Conservation (phyloP, 2,113 vertebrate genomes). For the Pachyramphus minor region DNA sequence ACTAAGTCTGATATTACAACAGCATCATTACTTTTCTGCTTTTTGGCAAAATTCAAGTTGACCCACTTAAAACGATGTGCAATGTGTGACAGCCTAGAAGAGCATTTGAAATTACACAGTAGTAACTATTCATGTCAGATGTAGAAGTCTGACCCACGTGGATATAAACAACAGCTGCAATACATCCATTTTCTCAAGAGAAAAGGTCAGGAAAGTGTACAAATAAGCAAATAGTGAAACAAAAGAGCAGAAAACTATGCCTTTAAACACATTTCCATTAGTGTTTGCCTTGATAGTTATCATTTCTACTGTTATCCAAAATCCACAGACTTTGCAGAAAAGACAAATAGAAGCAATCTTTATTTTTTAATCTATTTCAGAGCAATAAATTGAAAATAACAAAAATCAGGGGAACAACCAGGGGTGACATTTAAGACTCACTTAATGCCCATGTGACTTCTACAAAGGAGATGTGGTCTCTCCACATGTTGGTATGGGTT, state of each 20-base stretch:
- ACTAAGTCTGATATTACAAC: neutral
- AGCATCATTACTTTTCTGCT: neutral
- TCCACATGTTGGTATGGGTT: neutral
- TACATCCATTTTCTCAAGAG: neutral
- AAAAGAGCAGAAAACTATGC: neutral
- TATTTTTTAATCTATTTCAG: neutral
- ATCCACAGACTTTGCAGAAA: neutral
- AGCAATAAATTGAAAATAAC: neutral
- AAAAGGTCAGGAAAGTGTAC: neutral
- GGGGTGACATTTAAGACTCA: neutral
- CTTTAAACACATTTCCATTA: neutral
- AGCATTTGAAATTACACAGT: neutral
- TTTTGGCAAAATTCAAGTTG: neutral
- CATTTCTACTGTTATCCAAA: neutral
- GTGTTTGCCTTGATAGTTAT: neutral
- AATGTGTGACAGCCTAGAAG: neutral
- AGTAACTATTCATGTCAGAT: neutral
- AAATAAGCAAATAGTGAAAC: neutral
- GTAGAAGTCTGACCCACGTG: neutral
- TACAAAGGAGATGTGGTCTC: neutral
- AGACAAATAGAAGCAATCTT: neutral
- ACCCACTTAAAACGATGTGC: neutral
- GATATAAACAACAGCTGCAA: neutral
- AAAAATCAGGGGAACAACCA: neutral
- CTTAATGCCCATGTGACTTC: fast-evolving